Conservation (phyloP, 1,140 invertebrate species). For the Drosophila serrata region DNA sequence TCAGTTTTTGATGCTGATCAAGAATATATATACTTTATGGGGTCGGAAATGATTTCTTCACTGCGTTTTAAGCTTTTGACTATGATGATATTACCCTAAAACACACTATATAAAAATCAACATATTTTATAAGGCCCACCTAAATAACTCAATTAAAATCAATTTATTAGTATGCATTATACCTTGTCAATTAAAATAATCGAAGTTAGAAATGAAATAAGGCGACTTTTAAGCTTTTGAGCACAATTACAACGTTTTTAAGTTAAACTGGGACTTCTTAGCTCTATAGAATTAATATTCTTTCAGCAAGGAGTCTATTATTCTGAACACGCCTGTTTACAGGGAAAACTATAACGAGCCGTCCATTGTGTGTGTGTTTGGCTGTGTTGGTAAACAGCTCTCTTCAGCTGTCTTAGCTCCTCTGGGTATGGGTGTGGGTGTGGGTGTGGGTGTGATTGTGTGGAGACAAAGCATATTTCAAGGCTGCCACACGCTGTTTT, state of each 20-base stretch:
- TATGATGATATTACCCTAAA: no score
- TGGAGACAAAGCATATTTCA: slow-evolving; percentile 65
- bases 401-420: slow-evolving; percentile 27
- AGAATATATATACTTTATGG: no score
- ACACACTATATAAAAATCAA: no score
- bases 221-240: not conserved
- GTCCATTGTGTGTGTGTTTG: slow-evolving; percentile 10
- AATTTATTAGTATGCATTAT: no score
- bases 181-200: not conserved
- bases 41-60: no score
- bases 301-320: not conserved
- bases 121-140: no score
- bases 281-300: not conserved
- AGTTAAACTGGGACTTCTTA: not conserved
- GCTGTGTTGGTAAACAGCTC: slow-evolving; percentile 27
- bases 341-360: slow-evolving; percentile 59
- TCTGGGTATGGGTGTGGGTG: not conserved
- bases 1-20: no score
- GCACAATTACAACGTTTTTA: no score
- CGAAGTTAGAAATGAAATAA: no score
- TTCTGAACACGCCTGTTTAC: slow-evolving; percentile 10
- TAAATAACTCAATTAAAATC: not conserved
- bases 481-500: slow-evolving; percentile 60
- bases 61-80: no score
- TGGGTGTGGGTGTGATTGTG: not conserved